Evolutionary conservation across 2,888 invertebrate genomes (phyloP).

Genomic region (Drosophila gaucha): DNA sequence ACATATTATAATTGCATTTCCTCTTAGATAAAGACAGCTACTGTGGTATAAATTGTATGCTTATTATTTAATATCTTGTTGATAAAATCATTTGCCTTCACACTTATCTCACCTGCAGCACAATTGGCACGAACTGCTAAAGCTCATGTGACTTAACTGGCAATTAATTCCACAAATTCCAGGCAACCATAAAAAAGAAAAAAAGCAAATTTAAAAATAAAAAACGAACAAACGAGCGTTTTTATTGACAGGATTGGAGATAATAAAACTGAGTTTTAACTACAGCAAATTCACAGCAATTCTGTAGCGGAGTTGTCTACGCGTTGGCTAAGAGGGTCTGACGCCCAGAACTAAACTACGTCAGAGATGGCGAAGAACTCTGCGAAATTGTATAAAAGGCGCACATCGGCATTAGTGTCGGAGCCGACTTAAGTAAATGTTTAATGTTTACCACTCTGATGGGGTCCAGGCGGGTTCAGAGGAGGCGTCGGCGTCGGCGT

Average conservation of each 20-base stretch:
- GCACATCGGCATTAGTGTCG: slow-evolving; percentile 27
- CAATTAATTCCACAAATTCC: slow-evolving; percentile 42
- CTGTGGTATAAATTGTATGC: not conserved
- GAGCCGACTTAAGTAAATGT: slow-evolving; percentile 21
- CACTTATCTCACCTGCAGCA: slow-evolving; percentile 22
- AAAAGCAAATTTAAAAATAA: slow-evolving; percentile 3
- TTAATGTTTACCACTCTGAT: slow-evolving; percentile 35
- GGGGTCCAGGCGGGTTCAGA: slow-evolving; percentile 20
- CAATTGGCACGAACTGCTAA: slow-evolving; percentile 20
- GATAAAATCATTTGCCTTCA: slow-evolving; percentile 32
- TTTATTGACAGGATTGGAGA: slow-evolving; percentile 42
- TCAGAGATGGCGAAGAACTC: slow-evolving; percentile 16
- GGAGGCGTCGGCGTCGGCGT: slow-evolving; percentile 20
- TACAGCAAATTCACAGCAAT: slow-evolving; percentile 43
- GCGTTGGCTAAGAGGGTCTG: slow-evolving; percentile 21
- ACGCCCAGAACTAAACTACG: slow-evolving; percentile 36
- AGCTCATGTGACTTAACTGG: slow-evolving; percentile 39
- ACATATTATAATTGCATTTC: slow-evolving; percentile 17
- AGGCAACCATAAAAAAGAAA: slow-evolving; percentile 28
- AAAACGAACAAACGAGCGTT: slow-evolving; percentile 1
- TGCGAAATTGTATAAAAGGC: slow-evolving; percentile 18
- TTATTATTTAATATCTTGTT: not conserved
- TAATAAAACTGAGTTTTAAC: slow-evolving; percentile 44
- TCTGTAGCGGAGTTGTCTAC: slow-evolving; percentile 20
- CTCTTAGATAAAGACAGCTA: not conserved